Percentiles rank a stretch among this genome's conserved stretches.
Evolutionary conservation across 2,888 invertebrate genomes (phyloP).

Genomic region (Uloborus plumipes): DNA sequence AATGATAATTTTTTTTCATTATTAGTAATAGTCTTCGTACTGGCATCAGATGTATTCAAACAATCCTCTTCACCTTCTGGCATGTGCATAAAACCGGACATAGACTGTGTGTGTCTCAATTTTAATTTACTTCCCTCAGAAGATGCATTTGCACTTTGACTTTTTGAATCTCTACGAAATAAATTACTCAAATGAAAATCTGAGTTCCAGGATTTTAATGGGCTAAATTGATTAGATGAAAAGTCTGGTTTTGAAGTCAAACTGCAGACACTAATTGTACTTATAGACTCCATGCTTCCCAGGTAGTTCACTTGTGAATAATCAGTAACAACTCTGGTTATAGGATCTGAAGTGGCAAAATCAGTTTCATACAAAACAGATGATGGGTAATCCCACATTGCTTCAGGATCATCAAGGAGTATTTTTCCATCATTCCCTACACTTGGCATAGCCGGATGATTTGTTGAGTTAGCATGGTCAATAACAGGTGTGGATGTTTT

Average conservation of each 20-base stretch:
- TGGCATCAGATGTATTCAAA: slow-evolving; percentile 36
- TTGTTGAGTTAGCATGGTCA: slow-evolving; percentile 1
- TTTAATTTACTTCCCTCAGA: not conserved
- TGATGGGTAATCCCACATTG: slow-evolving; percentile 65
- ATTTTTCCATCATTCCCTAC: slow-evolving; percentile 26
- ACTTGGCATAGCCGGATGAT: not conserved
- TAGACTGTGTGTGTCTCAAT: slow-evolving; percentile 4
- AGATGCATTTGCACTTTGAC: not conserved
- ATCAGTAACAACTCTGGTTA: slow-evolving; percentile 69
- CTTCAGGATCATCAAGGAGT: slow-evolving; percentile 47
- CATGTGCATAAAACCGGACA: not conserved
- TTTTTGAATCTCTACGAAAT: too few species aligned
- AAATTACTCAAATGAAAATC: slow-evolving; percentile 22
- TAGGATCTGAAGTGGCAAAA: slow-evolving; percentile 70
- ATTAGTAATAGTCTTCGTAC: slow-evolving; percentile 41
- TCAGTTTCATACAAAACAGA: slow-evolving; percentile 71
- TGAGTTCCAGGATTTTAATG: slow-evolving; percentile 49
- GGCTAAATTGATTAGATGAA: not conserved
- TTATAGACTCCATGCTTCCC: slow-evolving; percentile 44
- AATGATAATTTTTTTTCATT: not conserved
- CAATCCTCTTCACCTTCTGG: slow-evolving; percentile 20
- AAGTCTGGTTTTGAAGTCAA: slow-evolving; percentile 1
- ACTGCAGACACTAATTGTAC: slow-evolving; percentile 60
- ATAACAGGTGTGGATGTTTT: slow-evolving; percentile 47
- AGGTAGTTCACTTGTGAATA: not conserved